phyloP scores from a whole-genome alignment of 2,797 vertebrate species.

The Rhadinocentrus ornatus region DNA sequence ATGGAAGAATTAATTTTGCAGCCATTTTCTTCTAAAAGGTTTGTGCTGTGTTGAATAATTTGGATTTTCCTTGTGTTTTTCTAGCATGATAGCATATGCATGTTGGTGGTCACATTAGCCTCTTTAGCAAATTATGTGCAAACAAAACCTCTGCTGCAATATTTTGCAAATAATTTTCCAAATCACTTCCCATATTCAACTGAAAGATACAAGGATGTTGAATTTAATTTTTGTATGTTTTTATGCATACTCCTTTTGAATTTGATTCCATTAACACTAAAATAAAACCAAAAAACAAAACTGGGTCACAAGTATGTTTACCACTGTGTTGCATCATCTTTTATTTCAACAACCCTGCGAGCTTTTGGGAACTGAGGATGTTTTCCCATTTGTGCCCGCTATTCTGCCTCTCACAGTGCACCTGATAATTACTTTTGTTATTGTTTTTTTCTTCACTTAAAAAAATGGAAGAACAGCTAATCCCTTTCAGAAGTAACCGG shows the following conservation, averaged over 20 bases:
- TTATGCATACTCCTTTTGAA: background rate
- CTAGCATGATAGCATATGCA: background rate
- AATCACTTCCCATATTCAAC: background rate
- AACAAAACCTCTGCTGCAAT: background rate
- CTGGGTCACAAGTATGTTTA: background rate
- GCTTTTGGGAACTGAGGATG: background rate
- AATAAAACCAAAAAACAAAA: background rate
- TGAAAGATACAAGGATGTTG: background rate
- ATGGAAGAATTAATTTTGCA: constrained; percentile 3
- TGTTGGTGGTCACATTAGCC: background rate
- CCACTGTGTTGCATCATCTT: background rate
- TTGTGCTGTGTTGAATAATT: background rate
- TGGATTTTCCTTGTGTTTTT: background rate
- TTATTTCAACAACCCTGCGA: background rate
- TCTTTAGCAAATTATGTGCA: background rate
- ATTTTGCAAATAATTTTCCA: background rate
- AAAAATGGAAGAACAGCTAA: background rate
- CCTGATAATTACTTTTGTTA: background rate
- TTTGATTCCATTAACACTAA: background rate
- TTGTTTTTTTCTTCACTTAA: too few species aligned
- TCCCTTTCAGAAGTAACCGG: too few species aligned
- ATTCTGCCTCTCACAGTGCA: background rate
- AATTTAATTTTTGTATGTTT: background rate
- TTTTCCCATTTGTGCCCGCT: background rate
- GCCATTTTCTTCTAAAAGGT: constrained; percentile 6